Conservation (phyloP, 2,113 vertebrate species). For the Cyanoliseus patagonus region DNA sequence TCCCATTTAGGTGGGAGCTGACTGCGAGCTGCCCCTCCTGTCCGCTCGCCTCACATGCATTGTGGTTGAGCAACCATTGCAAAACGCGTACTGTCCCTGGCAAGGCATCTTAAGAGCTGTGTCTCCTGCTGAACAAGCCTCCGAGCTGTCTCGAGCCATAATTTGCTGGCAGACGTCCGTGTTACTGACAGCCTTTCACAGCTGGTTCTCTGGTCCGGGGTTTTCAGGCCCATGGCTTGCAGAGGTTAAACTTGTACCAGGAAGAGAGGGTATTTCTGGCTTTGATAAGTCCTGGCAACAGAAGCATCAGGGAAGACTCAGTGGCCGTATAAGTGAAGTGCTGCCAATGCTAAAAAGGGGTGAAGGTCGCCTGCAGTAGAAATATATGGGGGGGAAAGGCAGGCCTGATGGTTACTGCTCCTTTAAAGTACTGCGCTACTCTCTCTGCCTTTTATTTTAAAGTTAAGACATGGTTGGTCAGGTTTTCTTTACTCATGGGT, state of each 20-base stretch:
- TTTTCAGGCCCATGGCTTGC: conserved; percentile 1
- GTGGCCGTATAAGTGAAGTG: neutral
- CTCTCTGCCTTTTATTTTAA: neutral
- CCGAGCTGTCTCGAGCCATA: neutral
- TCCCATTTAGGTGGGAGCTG: neutral
- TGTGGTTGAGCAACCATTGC: neutral
- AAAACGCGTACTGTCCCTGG: neutral
- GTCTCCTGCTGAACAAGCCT: conserved; percentile 30
- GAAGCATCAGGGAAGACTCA: neutral
- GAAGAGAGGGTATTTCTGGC: neutral
- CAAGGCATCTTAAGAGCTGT: conserved; percentile 15
- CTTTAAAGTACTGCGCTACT: neutral
- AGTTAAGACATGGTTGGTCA: neutral
- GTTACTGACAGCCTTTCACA: conserved; percentile 44
- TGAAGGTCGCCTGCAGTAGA: neutral
- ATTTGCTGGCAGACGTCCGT: conserved; percentile 61
- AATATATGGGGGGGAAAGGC: fast-evolving
- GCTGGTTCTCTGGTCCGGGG: conserved; percentile 34
- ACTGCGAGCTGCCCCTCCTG: neutral
- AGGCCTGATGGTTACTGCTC: neutral
- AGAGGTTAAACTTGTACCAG: neutral
- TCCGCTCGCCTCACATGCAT: neutral
- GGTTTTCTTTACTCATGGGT: neutral
- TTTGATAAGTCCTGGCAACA: neutral
- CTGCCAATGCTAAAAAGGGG: conserved; percentile 12